These are phyloP conservation scores for Apamea crenata DNA, from an alignment of 2,888 invertebrate species.

Conservation along the genomic window DNA sequence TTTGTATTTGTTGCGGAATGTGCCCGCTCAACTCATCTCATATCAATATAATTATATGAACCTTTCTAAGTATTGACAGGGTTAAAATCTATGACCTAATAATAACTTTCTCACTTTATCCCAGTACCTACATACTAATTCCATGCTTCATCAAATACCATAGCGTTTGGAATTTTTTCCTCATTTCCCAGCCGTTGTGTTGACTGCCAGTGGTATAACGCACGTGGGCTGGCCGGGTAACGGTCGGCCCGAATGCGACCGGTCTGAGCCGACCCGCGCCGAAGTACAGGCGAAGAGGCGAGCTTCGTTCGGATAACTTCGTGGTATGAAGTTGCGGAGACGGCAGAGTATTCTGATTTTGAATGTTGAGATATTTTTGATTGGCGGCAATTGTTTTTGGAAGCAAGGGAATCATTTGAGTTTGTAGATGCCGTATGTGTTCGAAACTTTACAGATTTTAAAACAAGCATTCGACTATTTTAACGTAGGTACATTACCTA, in stretches of 20 bases:
- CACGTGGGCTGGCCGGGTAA: conserved; percentile 73
- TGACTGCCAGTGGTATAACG: conserved; percentile 43
- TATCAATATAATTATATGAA: neutral
- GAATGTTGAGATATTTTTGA: conserved; percentile 17
- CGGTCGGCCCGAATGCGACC: conserved; percentile 78
- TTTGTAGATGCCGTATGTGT: neutral
- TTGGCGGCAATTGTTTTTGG: neutral
- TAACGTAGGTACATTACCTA: neutral
- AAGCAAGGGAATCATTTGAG: neutral
- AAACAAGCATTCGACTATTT: neutral
- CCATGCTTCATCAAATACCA: conserved; percentile 6
- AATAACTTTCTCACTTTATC: conserved; percentile 7
- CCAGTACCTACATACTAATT: neutral
- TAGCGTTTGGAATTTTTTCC: conserved; percentile 43
- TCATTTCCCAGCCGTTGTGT: conserved; percentile 48
- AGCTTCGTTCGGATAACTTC: conserved; percentile 30
- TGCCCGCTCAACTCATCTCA: no score
- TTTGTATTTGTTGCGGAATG: no score
- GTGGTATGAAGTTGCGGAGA: conserved; percentile 10
- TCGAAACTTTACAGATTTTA: neutral
- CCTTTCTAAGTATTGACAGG: neutral
- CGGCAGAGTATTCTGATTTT: conserved; percentile 23
- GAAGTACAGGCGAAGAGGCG: conserved; percentile 17
- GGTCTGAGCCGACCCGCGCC: conserved; percentile 64
- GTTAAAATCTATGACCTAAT: neutral